These are phyloP conservation scores for Hydriomena furcata DNA, from an alignment of 2,888 invertebrate genomes.

Conservation along the genomic window DNA sequence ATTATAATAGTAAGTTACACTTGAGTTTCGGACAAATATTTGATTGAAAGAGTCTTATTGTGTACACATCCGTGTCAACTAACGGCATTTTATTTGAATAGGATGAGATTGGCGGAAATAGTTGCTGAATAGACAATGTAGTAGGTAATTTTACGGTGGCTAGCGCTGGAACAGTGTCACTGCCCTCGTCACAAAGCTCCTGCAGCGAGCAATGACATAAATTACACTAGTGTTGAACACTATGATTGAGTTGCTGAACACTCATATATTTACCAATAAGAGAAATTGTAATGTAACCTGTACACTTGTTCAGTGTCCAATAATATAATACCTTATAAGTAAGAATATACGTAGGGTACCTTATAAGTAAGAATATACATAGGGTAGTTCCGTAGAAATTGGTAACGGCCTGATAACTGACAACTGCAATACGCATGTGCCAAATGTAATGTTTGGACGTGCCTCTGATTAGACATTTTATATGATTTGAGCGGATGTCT, in stretches of 20 bases:
- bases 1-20: no score
- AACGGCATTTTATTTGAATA: conserved; percentile 56
- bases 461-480: no score
- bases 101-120: conserved; percentile 63
- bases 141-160: conserved; percentile 70
- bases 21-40: no score
- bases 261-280: not conserved
- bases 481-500: no score
- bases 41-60: conserved; percentile 27
- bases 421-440: no score
- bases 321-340: no score
- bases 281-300: not conserved
- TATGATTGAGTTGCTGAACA: conserved; percentile 2
- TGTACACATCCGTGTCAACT: conserved; percentile 47
- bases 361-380: no score
- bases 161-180: conserved; percentile 68
- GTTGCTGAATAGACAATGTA: conserved; percentile 62
- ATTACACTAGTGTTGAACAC: conserved; percentile 9
- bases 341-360: no score
- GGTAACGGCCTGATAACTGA: no score
- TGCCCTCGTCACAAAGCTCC: conserved; percentile 48
- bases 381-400: no score
- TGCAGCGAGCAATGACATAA: conserved; percentile 20
- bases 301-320: not conserved
- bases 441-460: no score